Percentiles rank a stretch among this genome's conserved stretches.
Conservation (phyloP, 2,888 invertebrate genomes). For the Cataglyphis rosenhaueri region DNA sequence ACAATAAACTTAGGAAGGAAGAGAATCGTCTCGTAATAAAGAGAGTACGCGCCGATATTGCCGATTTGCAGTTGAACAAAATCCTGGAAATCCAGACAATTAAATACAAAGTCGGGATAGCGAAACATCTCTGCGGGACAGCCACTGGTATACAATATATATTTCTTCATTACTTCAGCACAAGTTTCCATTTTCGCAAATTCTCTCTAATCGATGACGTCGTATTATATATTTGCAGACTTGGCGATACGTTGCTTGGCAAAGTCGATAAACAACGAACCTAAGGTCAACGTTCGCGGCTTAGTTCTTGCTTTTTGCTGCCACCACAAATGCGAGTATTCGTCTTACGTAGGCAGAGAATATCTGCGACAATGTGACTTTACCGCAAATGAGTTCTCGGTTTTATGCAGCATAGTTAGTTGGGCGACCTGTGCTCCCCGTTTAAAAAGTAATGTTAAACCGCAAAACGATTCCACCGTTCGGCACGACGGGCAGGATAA, state of each 20-base stretch:
- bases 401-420: slow-evolving; percentile 93
- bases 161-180: background rate
- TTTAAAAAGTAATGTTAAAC: slow-evolving; percentile 86
- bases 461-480: slow-evolving; percentile 65
- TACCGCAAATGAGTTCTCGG: slow-evolving; percentile 89
- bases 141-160: slow-evolving; percentile 90
- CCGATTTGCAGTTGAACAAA: slow-evolving; percentile 89
- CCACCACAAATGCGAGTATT: slow-evolving; percentile 94
- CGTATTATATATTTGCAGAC: slow-evolving; percentile 86
- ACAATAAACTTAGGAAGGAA: slow-evolving; percentile 87
- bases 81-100: slow-evolving; percentile 86
- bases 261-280: slow-evolving; percentile 82
- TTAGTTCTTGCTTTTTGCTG: slow-evolving; percentile 95
- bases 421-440: slow-evolving; percentile 95
- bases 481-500: background rate
- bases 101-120: slow-evolving; percentile 88
- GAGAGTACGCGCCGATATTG: slow-evolving; percentile 93
- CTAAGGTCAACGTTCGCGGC: slow-evolving; percentile 86
- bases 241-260: slow-evolving; percentile 90
- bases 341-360: slow-evolving; percentile 89
- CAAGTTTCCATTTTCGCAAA: background rate
- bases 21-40: slow-evolving; percentile 86
- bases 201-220: background rate
- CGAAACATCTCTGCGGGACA: slow-evolving; percentile 96
- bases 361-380: slow-evolving; percentile 88